A percentile compares a stretch with the other conserved stretches of the same genome.
Conservation (phyloP, 2,888 invertebrate species). For the Chrysomela aeneicollis region DNA sequence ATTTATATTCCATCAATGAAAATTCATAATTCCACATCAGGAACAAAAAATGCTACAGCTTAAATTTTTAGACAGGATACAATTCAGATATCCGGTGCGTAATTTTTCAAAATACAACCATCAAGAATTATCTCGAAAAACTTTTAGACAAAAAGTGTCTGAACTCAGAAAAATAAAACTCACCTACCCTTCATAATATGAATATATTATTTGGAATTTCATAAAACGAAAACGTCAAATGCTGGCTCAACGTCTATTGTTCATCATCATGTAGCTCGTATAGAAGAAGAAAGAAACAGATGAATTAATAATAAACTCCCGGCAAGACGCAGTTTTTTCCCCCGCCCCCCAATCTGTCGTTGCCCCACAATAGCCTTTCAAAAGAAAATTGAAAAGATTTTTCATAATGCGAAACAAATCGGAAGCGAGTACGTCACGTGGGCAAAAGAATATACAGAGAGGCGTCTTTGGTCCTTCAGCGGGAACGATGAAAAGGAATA, state of each 20-base stretch:
- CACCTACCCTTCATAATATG: too few species aligned
- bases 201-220: too few species aligned
- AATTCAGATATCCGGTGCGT: too few species aligned
- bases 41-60: too few species aligned
- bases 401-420: conserved; percentile 51
- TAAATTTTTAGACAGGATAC: too few species aligned
- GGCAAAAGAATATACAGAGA: conserved; percentile 45
- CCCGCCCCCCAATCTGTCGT: conserved; percentile 10
- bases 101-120: too few species aligned
- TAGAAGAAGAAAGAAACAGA: conserved; percentile 12
- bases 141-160: too few species aligned
- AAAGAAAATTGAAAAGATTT: conserved; percentile 38
- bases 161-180: too few species aligned
- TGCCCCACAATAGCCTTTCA: conserved; percentile 30
- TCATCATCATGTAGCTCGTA: background rate
- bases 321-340: conserved; percentile 16
- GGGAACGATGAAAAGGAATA: conserved; percentile 22
- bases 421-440: conserved; percentile 46
- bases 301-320: conserved; percentile 25
- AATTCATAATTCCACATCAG: too few species aligned
- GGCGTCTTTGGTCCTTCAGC: conserved; percentile 19
- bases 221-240: too few species aligned
- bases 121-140: too few species aligned
- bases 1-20: too few species aligned
- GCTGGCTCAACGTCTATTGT: background rate